These are phyloP conservation scores for Gonioctena quinquepunctata DNA, from an alignment of 1,140 invertebrate genomes.

Conservation along the genomic window DNA sequence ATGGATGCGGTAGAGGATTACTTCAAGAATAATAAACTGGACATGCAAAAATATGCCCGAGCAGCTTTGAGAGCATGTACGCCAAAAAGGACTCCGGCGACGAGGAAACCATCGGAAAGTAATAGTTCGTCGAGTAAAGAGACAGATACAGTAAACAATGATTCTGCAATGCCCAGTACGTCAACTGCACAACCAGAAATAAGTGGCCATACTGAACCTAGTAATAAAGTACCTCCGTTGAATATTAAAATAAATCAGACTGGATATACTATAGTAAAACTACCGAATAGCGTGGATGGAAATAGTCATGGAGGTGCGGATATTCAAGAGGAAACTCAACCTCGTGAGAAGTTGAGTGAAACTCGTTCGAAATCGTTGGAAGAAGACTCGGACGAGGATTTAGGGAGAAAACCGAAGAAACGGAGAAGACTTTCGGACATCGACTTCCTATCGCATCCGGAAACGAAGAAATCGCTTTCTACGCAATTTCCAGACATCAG, in stretches of 20 bases:
- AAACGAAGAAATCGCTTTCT: not conserved
- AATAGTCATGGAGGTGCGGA: no score
- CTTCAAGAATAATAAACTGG: slow-evolving; percentile 18
- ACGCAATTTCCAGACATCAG: no score
- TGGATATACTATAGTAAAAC: not conserved
- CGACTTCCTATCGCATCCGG: not conserved
- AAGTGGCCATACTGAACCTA: not conserved
- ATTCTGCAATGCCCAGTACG: no score
- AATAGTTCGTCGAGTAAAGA: not conserved
- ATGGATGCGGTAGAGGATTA: slow-evolving; percentile 22
- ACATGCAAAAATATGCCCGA: slow-evolving; percentile 11
- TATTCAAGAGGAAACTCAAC: no score
- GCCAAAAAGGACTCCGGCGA: not conserved
- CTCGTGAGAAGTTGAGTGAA: no score
- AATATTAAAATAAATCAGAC: not conserved
- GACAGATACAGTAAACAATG: no score
- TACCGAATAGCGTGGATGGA: not conserved
- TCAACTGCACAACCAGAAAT: no score
- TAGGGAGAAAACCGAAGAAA: not conserved
- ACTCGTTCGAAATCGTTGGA: no score
- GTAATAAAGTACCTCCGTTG: not conserved
- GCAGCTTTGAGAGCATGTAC: not conserved
- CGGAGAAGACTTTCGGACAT: not conserved
- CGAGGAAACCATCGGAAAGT: not conserved
- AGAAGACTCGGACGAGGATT: no score